These are phyloP conservation scores for Loxodonta africana DNA, from an alignment of 2,113 vertebrate genomes.

Conservation along the genomic window DNA sequence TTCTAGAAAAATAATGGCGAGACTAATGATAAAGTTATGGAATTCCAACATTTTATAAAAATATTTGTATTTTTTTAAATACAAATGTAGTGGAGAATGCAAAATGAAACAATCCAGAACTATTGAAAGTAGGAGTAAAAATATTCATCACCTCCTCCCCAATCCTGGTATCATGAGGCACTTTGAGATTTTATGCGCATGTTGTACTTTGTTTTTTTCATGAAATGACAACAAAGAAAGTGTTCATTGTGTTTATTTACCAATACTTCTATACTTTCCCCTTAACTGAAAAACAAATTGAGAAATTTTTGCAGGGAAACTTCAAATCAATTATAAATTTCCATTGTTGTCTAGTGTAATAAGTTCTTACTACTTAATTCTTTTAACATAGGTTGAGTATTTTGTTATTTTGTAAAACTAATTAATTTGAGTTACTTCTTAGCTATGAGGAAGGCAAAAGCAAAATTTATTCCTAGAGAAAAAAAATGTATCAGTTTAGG, in stretches of 20 bases:
- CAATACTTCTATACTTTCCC: not conserved
- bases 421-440: slow-evolving; percentile 5
- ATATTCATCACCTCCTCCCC: rapidly evolving
- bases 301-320: not conserved
- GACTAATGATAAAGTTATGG: not conserved
- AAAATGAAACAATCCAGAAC: not conserved
- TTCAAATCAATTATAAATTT: not conserved
- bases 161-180: not conserved
- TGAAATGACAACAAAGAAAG: not conserved
- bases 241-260: not conserved
- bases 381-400: not conserved
- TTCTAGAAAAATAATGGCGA: not conserved
- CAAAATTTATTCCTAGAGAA: not conserved
- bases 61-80: not conserved
- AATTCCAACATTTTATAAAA: not conserved
- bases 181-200: not conserved
- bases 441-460: not conserved
- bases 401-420: not conserved
- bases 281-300: not conserved
- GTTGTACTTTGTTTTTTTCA: not conserved
- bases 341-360: not conserved
- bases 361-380: not conserved
- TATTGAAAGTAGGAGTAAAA: not conserved
- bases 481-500: not conserved
- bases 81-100: not conserved